Base-by-base conservation (phyloP, 1,140 invertebrate species). In the Drosophila dunni region DNA sequence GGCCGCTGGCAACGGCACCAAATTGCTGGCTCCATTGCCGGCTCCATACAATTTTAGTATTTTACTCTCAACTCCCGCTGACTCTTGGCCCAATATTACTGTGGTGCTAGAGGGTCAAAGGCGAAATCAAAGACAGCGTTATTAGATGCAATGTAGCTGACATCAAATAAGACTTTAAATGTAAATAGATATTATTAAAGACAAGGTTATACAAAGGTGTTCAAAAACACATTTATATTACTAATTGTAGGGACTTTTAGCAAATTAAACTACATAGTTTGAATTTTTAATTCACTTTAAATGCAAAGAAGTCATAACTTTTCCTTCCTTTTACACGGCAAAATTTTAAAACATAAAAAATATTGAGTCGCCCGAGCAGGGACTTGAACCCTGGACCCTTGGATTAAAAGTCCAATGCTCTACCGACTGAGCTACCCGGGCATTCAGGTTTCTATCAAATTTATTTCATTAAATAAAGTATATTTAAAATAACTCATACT, bases 391-490 rank as follows among this genome's bases (percentile, higher is more conserved):
- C n/a, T n/a, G 94, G 95, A 95, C 95, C 95, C 94, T 95, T 95
- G 95, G 95, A 95, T 95, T 95, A 95, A 95, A 95, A 95, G 95
- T 95, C 94, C 95, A 84, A 83, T 95, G 94, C 94, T 95, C 94
- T 95, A 95, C 94, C 94, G 94, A 95, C 94, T 95, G 94, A 95
- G 94, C 94, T 95, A 95, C 94, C 94, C 94, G 94, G 95, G 94
- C 95, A 40, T n/a, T 1, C 33, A 6, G 6, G 6, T 1, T 36
- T 6, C 6, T 11, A 11, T 51, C 29, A 0, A 2, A 15, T 6
- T 17, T 0, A 2, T 46, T 6, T 51, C 10, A 33, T 15, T 51
- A 34, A 33, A 7, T 13, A 0, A 24, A 13, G 11, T 3, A 13
- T 24, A n/a, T 8, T 51, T 34, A 36, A 24, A 24, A 24, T 24